Percentiles rank a stretch among this genome's conserved stretches.
Conservation (phyloP, 1,140 invertebrate species). For the Danaus plexippus region DNA sequence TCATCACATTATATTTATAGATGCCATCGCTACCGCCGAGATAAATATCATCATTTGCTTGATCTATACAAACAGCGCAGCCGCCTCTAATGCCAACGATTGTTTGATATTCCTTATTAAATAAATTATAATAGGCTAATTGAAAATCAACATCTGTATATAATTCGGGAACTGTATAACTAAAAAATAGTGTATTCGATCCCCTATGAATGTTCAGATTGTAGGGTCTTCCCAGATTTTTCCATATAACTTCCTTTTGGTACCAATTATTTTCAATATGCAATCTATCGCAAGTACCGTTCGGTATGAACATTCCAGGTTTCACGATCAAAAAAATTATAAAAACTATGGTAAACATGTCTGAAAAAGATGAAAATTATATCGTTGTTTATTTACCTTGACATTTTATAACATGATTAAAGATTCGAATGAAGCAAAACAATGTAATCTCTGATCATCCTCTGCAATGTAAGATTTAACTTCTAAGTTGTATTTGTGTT, state of each 20-base stretch:
- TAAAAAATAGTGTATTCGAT: conserved; percentile 44
- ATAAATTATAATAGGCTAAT: conserved; percentile 37
- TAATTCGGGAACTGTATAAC: conserved; percentile 35
- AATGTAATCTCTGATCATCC: no score
- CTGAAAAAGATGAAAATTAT: conserved; percentile 18
- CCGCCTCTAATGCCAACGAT: conserved; percentile 46
- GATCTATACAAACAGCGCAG: conserved; percentile 43
- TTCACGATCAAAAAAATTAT: conserved; percentile 4
- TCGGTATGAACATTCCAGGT: conserved; percentile 12
- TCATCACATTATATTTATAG: conserved; percentile 49
- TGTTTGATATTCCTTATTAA: conserved; percentile 35
- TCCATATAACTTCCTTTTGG: conserved; percentile 31
- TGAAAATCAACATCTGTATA: conserved; percentile 48
- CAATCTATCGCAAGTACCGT: conserved; percentile 32
- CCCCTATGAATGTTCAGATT: conserved; percentile 42
- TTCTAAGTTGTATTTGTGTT: not conserved
- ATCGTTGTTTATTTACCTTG: no score
- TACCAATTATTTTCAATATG: conserved; percentile 41
- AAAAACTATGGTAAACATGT: conserved; percentile 15
- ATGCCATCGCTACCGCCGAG: conserved; percentile 51
- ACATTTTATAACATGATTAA: no score
- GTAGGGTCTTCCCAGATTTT: conserved; percentile 34
- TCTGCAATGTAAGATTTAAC: conserved; percentile 1
- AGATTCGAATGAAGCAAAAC: no score
- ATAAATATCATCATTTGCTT: conserved; percentile 43